These are phyloP conservation scores for Ditula angustiorana DNA, from an alignment of 2,888 invertebrate genomes.

Conservation along the genomic window DNA sequence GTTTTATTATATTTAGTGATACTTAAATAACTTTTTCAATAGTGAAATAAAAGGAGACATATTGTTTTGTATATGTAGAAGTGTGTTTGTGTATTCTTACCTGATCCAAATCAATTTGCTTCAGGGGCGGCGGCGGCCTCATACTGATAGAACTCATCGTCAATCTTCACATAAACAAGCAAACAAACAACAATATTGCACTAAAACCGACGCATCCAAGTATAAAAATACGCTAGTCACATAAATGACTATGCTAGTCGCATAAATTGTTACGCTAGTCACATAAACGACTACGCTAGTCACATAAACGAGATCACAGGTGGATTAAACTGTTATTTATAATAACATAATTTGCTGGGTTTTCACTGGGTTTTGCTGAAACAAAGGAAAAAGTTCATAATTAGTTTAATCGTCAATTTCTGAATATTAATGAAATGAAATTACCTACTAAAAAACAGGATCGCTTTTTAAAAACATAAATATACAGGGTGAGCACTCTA, in stretches of 20 bases:
- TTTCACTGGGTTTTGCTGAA: constrained; percentile 47
- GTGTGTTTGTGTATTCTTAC: constrained; percentile 50
- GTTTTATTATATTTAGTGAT: no score
- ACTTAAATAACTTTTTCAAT: no score
- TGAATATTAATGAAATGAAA: neutral
- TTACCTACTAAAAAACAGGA: no score
- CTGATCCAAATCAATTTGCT: constrained; percentile 92
- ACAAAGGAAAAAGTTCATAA: constrained; percentile 14
- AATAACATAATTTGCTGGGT: constrained; percentile 59
- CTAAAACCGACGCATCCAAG: constrained; percentile 53
- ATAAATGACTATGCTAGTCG: constrained; percentile 14
- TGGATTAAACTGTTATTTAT: constrained; percentile 54
- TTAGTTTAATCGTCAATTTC: no score
- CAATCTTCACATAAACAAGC: constrained; percentile 58
- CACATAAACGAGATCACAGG: constrained; percentile 67
- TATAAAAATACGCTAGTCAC: constrained; percentile 46
- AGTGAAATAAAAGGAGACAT: no score
- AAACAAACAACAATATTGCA: constrained; percentile 50
- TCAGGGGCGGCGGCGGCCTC: constrained; percentile 84
- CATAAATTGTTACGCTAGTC: constrained; percentile 10
- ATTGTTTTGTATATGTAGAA: neutral
- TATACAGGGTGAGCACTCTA: no score
- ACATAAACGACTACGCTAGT: constrained; percentile 22
- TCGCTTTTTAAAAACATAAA: no score
- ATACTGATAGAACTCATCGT: constrained; percentile 57